phyloP scores from a whole-genome alignment of 2,888 invertebrate genomes.

The Minunthozetes semirufus region DNA sequence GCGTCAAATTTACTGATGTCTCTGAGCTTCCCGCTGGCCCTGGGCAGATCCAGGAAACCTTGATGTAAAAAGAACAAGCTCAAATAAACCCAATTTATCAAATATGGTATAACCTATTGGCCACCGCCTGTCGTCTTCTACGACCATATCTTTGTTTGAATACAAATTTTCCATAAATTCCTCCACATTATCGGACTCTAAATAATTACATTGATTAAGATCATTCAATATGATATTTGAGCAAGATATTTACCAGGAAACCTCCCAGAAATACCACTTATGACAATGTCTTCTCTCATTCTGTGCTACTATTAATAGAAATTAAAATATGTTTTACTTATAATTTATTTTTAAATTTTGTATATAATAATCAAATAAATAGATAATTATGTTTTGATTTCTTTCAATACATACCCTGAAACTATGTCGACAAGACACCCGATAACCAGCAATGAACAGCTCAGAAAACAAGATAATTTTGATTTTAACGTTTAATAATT shows the following conservation, averaged over 20 bases:
- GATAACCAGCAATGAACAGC: too few species aligned
- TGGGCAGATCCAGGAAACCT: constrained; percentile 70
- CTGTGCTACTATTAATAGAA: background rate
- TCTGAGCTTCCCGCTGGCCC: constrained; percentile 61
- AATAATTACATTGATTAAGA: too few species aligned
- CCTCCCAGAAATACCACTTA: constrained; percentile 10
- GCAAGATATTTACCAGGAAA: background rate
- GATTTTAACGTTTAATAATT: too few species aligned
- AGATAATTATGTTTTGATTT: too few species aligned
- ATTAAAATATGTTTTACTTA: too few species aligned
- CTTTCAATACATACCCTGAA: too few species aligned
- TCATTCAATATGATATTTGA: background rate
- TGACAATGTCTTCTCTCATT: background rate
- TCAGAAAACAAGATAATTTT: too few species aligned
- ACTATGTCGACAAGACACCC: too few species aligned
- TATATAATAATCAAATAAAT: too few species aligned
- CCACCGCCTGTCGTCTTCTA: constrained; percentile 84
- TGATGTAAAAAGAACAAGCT: too few species aligned
- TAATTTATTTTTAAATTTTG: too few species aligned
- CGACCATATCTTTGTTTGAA: constrained; percentile 83
- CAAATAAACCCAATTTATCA: background rate
- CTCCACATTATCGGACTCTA: constrained; percentile 66
- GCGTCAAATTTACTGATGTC: constrained; percentile 73
- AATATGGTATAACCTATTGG: constrained; percentile 49
- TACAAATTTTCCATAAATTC: constrained; percentile 87